Percentiles rank a stretch among this genome's conserved stretches.
These are phyloP conservation scores for Epicauta chinensis DNA, from an alignment of 1,140 invertebrate species.

Conservation along the genomic window DNA sequence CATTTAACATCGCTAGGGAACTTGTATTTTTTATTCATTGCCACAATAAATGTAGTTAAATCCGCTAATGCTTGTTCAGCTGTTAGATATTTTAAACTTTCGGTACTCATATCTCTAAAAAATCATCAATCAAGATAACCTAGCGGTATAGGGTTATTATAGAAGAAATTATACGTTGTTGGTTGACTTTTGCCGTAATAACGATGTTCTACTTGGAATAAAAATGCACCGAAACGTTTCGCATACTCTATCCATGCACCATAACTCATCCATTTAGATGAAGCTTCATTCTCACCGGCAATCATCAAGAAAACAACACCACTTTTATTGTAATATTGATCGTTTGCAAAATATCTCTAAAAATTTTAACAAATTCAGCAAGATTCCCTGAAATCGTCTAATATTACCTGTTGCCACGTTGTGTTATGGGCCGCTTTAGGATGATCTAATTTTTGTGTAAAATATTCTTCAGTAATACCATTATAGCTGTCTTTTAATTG, in stretches of 20 bases:
- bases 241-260: slow-evolving; percentile 84
- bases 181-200: slow-evolving; percentile 92
- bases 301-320: slow-evolving; percentile 87
- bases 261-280: slow-evolving; percentile 73
- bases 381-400: too few relatives aligned
- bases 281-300: slow-evolving; percentile 70
- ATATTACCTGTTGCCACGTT: slow-evolving; percentile 70
- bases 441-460: slow-evolving; percentile 75
- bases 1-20: slow-evolving; percentile 65
- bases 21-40: slow-evolving; percentile 59
- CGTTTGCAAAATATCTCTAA: slow-evolving; percentile 75
- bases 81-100: slow-evolving; percentile 73
- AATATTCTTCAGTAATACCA: slow-evolving; percentile 59
- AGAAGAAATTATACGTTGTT: slow-evolving; percentile 52
- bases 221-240: slow-evolving; percentile 69
- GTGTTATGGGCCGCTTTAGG: slow-evolving; percentile 57
- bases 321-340: slow-evolving; percentile 57
- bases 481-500: slow-evolving; percentile 33
- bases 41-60: slow-evolving; percentile 71
- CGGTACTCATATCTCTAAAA: slow-evolving; percentile 65
- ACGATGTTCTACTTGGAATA: slow-evolving; percentile 84
- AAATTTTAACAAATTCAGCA: too few relatives aligned
- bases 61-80: slow-evolving; percentile 88
- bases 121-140: slow-evolving; percentile 1
- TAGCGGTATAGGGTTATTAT: neutral